Evolutionary conservation across 2,797 vertebrate genomes (phyloP).

Genomic region (Sciurus vulgaris): DNA sequence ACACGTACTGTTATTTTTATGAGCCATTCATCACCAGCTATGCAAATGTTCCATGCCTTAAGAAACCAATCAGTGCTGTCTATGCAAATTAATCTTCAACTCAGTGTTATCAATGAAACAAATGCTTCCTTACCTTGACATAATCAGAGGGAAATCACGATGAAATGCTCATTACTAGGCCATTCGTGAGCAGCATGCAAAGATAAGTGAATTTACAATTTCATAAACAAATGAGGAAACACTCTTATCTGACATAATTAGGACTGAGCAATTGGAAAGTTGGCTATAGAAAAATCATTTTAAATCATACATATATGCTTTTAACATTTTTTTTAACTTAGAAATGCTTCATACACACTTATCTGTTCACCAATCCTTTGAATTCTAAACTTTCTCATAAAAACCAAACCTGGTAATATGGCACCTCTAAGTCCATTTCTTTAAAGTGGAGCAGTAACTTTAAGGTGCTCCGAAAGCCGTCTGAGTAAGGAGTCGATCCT

Average conservation of each 20-base stretch:
- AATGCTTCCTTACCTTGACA: conserved; percentile 14
- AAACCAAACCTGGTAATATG: background rate
- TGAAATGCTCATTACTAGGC: background rate
- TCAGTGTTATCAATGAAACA: background rate
- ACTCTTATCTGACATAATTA: background rate
- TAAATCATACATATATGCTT: background rate
- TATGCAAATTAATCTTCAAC: conserved; percentile 22
- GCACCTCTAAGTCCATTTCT: background rate
- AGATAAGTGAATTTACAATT: background rate
- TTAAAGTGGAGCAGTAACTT: background rate
- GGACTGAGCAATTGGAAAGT: background rate
- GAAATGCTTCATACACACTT: background rate
- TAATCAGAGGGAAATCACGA: background rate
- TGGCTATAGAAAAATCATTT: background rate
- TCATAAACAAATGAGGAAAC: background rate
- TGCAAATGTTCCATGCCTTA: conserved; percentile 12
- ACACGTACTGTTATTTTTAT: background rate
- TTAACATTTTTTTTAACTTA: conserved; percentile 8
- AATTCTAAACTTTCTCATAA: background rate
- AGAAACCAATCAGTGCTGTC: background rate
- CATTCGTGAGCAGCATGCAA: background rate
- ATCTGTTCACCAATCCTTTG: background rate
- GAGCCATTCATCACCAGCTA: background rate
- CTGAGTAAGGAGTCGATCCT: background rate
- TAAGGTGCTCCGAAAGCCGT: background rate